phyloP scores from a whole-genome alignment of 2,113 vertebrate genomes.

The Cebidichthys violaceus region DNA sequence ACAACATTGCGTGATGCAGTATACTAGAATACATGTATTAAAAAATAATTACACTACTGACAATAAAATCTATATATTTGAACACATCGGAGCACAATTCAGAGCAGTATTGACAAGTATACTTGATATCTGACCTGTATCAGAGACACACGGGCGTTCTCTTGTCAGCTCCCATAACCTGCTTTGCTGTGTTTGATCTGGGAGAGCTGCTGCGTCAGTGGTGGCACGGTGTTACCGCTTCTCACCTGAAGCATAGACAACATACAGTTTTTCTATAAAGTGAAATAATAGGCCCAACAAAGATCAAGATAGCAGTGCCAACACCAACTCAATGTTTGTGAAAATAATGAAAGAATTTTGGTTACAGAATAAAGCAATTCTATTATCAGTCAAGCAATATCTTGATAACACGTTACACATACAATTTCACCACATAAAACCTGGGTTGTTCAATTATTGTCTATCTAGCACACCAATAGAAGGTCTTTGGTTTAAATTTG shows the following conservation, averaged over 20 bases:
- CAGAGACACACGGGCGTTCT: conserved; percentile 1
- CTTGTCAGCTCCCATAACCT: neutral
- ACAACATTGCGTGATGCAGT: neutral
- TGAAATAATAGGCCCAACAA: conserved; percentile 22
- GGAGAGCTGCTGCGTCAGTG: neutral
- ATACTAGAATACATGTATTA: neutral
- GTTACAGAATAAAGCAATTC: neutral
- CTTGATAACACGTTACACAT: neutral
- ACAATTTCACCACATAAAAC: neutral
- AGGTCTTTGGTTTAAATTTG: conserved; percentile 15
- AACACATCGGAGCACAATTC: neutral
- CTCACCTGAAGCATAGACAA: conserved; percentile 18
- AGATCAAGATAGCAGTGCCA: conserved; percentile 29
- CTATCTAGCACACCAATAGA: conserved; percentile 4
- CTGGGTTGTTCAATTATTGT: neutral
- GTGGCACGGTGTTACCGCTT: neutral
- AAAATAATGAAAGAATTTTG: neutral
- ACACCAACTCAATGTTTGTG: neutral
- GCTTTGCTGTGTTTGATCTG: neutral
- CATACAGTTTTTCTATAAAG: conserved; percentile 2
- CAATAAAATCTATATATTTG: neutral
- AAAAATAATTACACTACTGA: neutral
- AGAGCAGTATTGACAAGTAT: conserved; percentile 45
- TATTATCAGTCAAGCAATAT: neutral
- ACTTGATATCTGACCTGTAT: conserved; percentile 31